Evolutionary conservation across 64 coral and sea anemone species (phyloP).

Genomic region (Pocillopora damicornis): DNA sequence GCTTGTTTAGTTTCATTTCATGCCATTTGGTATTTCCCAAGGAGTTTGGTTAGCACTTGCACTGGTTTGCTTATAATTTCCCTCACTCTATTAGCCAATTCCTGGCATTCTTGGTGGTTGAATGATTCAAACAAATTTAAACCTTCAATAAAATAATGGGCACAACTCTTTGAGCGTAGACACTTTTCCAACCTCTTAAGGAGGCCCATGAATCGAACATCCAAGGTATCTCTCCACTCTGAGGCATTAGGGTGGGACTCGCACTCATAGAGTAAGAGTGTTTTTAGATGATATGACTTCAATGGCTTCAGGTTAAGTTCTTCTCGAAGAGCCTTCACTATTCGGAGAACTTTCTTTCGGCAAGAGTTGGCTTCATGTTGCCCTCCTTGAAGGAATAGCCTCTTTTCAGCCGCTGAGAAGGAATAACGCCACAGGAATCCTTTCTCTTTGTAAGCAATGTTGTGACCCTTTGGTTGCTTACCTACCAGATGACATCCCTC

Average conservation of each 20-base stretch:
- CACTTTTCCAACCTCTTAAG: conserved; percentile 16
- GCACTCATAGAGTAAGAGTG: conserved; percentile 59
- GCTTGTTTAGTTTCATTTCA: background rate
- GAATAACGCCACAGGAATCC: conserved; percentile 40
- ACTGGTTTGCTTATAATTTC: background rate
- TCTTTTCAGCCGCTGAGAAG: conserved; percentile 47
- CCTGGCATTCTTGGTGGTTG: background rate
- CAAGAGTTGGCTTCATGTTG: conserved; percentile 21
- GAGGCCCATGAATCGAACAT: conserved; percentile 18
- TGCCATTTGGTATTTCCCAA: background rate
- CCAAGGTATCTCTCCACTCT: conserved; percentile 16
- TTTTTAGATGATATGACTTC: conserved; percentile 69
- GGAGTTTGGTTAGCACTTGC: background rate
- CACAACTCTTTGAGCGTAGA: conserved; percentile 7
- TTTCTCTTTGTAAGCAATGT: background rate
- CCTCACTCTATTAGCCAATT: background rate
- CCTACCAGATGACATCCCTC: conserved; percentile 45
- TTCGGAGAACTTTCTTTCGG: conserved; percentile 35
- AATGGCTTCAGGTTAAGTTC: conserved; percentile 24
- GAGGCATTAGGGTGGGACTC: conserved; percentile 8
- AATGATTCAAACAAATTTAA: conserved; percentile 66
- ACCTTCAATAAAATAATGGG: conserved; percentile 69
- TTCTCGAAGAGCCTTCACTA: conserved; percentile 36
- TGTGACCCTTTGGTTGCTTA: conserved; percentile 25
- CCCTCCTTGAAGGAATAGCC: conserved; percentile 1